A percentile compares a stretch with the other conserved stretches of the same genome.
Evolutionary conservation across 2,797 vertebrate genomes (phyloP).

Genomic region (Typhlichthys eigenmanni): DNA sequence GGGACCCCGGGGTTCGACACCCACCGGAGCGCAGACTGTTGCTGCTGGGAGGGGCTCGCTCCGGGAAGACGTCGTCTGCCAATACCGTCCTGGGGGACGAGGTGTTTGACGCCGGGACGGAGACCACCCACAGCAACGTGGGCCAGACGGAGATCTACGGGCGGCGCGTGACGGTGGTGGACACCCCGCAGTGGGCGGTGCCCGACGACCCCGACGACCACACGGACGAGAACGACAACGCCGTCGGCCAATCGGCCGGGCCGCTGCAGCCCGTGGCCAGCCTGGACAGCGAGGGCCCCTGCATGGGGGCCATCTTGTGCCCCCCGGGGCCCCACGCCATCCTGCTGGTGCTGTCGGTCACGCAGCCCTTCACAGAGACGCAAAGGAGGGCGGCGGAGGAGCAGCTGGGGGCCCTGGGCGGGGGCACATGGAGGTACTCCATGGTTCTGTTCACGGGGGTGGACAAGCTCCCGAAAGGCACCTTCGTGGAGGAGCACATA

Average conservation of each 20-base stretch:
- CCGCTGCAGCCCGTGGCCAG: constrained; percentile 41
- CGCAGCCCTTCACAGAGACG: constrained; percentile 69
- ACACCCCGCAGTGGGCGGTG: constrained; percentile 72
- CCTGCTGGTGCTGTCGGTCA: constrained; percentile 73
- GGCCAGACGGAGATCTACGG: constrained; percentile 71
- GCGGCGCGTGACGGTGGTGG: constrained; percentile 68
- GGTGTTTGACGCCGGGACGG: constrained; percentile 46
- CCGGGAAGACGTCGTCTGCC: constrained; percentile 80
- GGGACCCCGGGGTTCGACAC: constrained; percentile 57
- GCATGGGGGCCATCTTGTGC: constrained; percentile 75
- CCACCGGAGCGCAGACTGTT: constrained; percentile 74
- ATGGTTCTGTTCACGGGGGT: constrained; percentile 76
- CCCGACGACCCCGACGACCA: constrained; percentile 37
- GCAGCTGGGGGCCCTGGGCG: constrained; percentile 70
- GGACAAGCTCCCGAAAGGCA: constrained; percentile 71
- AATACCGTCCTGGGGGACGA: constrained; percentile 77
- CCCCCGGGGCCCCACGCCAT: constrained; percentile 77
- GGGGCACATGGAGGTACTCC: constrained; percentile 78
- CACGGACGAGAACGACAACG: constrained; percentile 19
- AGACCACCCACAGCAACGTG: constrained; percentile 59
- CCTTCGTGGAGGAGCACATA: constrained; percentile 78
- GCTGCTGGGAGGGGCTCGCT: constrained; percentile 76
- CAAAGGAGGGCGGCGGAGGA: constrained; percentile 72
- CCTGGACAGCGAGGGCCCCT: constrained; percentile 72
- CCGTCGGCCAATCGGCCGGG: constrained; percentile 36